Percentiles rank a stretch among this genome's conserved stretches.
Evolutionary conservation across 2,888 invertebrate genomes (phyloP).

Genomic region (Anodontia alba): DNA sequence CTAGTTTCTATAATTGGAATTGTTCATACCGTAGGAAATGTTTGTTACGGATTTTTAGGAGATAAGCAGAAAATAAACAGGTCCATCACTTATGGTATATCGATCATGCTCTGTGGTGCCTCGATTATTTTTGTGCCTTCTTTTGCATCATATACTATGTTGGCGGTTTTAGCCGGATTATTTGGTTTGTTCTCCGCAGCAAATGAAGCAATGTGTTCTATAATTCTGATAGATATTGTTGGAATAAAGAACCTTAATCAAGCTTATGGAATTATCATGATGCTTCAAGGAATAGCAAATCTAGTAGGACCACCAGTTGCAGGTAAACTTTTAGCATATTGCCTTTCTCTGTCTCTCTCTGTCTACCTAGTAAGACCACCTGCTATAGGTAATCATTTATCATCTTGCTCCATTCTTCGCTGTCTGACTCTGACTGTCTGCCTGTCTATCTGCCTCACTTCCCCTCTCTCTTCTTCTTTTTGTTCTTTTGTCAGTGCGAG

Average conservation of each 20-base stretch:
- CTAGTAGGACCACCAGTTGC: slow-evolving; percentile 95
- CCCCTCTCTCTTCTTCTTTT: no score
- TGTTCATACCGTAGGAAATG: slow-evolving; percentile 92
- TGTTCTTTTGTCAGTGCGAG: no score
- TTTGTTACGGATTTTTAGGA: slow-evolving; percentile 92
- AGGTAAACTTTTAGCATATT: slow-evolving; percentile 86
- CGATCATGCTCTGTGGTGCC: slow-evolving; percentile 87
- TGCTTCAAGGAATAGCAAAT: slow-evolving; percentile 96
- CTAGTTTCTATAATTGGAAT: slow-evolving; percentile 91
- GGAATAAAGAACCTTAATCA: slow-evolving; percentile 95
- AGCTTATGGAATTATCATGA: slow-evolving; percentile 93
- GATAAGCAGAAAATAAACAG: slow-evolving; percentile 93
- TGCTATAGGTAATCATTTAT: no score
- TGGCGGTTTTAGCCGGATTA: slow-evolving; percentile 64
- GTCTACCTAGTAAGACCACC: no score
- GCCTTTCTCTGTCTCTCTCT: no score
- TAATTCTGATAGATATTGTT: slow-evolving; percentile 94
- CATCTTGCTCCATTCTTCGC: no score
- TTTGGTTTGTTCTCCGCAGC: slow-evolving; percentile 96
- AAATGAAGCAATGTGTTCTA: slow-evolving; percentile 93
- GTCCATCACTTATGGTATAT: slow-evolving; percentile 92
- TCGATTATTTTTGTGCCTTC: slow-evolving; percentile 73
- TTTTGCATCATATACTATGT: slow-evolving; percentile 53
- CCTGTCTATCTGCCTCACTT: no score
- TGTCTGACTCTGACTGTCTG: no score